Base-by-base conservation (phyloP, 2,797 vertebrate genomes). In the Hyperoplus lanceolatus region DNA sequence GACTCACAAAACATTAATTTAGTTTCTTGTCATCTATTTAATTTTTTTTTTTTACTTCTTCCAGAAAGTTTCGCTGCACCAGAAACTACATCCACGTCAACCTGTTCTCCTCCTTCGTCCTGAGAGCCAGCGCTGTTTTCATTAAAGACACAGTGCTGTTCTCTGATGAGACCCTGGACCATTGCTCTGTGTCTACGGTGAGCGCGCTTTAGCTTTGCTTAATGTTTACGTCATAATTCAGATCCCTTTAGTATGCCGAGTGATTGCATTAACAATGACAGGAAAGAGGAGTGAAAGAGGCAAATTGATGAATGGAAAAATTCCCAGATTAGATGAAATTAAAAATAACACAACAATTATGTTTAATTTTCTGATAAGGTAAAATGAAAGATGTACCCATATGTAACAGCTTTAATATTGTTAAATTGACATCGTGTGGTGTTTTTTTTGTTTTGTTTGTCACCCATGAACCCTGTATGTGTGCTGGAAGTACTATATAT, bases 51-150 rank as follows among this genome's bases (percentile, higher is more conserved):
- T 36, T 55, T 10, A 36, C 14, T n/a, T 43, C 18, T 54, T 51
- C 54, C 87, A 97, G 97, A 73, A 97, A 97, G 88, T 97, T 98
- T 87, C 97, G 94, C 89, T 98, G 97, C 66, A 97, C 97, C 21
- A 94, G 97, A 84, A 98, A 98, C 87, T 97, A 97, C 90, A 97
- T 98, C 90, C 97, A 98, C 87, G 94, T 97, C 94, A 97, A 98
- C 93, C 90, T 98, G 41, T 98, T 98, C 89, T 91, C 96, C 49
- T 98, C 97, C 54, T 98, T 97, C 57, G 93, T 97, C 85, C 86
- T 98, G 91, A 93, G 96, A 70, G 97, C 96, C 42, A 95, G 94
- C 15, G 95, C 97, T 0, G 96, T 98, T 29, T 97, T 98, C 90
- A 94, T 96, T 67, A 98, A 98, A 89, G 97, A 98, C 61, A 89